Conservation (phyloP, 2,888 invertebrate species). For the Ormyrus pomaceus region DNA sequence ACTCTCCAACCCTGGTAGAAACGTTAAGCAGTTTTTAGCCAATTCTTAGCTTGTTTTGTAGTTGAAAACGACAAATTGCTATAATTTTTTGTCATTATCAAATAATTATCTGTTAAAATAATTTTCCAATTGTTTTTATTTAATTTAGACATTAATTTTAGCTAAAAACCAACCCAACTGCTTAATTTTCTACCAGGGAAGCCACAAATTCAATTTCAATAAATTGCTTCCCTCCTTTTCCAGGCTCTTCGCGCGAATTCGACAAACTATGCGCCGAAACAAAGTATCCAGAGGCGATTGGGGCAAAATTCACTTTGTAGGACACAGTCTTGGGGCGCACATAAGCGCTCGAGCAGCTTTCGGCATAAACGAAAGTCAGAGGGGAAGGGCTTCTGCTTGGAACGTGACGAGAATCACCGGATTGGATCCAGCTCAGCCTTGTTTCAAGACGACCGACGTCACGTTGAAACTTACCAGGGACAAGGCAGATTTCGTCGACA, state of each 20-base stretch:
- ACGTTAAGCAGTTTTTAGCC: too few relatives aligned
- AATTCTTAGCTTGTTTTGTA: too few relatives aligned
- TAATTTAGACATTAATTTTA: too few relatives aligned
- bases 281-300: not conserved
- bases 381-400: slow-evolving; percentile 58
- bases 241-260: slow-evolving; percentile 17
- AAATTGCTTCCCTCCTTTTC: not conserved
- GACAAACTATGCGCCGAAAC: not conserved
- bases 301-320: slow-evolving; percentile 77
- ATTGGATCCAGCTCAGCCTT: slow-evolving; percentile 82
- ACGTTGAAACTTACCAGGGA: slow-evolving; percentile 77
- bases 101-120: too few relatives aligned
- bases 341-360: slow-evolving; percentile 79
- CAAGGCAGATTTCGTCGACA: slow-evolving; percentile 80
- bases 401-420: slow-evolving; percentile 74
- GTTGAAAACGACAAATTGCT: too few relatives aligned
- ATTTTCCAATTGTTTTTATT: too few relatives aligned
- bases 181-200: too few relatives aligned
- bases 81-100: too few relatives aligned
- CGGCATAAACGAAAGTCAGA: slow-evolving; percentile 66
- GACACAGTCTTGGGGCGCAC: slow-evolving; percentile 81
- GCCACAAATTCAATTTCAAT: too few relatives aligned
- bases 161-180: too few relatives aligned
- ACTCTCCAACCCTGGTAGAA: too few relatives aligned
- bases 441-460: slow-evolving; percentile 76